Percentiles rank a stretch among this genome's conserved stretches.
These are phyloP conservation scores for Drosophila bifasciata DNA, from an alignment of 1,140 invertebrate species.

Conservation along the genomic window DNA sequence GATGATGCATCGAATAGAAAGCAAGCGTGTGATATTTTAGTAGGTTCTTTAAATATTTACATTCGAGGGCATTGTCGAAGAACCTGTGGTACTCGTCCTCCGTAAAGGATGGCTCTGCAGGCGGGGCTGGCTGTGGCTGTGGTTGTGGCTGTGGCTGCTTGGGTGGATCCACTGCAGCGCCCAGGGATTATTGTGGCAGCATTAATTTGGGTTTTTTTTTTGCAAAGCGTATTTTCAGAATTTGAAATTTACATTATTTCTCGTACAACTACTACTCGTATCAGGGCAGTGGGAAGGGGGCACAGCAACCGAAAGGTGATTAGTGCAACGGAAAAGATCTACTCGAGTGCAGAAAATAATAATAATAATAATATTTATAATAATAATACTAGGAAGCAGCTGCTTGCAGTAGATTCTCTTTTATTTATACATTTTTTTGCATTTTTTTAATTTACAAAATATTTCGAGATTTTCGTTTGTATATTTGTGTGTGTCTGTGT, in stretches of 20 bases:
- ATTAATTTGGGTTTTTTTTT: constrained; percentile 38
- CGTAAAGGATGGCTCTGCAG: constrained; percentile 84
- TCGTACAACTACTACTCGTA: not conserved
- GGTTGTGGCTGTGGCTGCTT: constrained; percentile 26
- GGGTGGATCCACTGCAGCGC: constrained; percentile 51
- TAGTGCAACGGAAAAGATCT: constrained; percentile 32
- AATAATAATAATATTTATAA: too few species aligned
- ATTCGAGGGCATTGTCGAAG: constrained; percentile 91
- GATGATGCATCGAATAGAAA: constrained; percentile 39
- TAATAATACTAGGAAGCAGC: constrained; percentile 31
- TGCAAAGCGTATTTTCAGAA: constrained; percentile 48
- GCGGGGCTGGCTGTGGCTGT: constrained; percentile 19
- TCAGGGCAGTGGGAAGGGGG: too few species aligned
- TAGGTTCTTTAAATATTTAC: constrained; percentile 85
- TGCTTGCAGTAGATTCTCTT: constrained; percentile 34
- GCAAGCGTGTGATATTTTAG: constrained; percentile 31
- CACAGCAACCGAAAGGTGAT: constrained; percentile 38
- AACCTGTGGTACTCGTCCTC: constrained; percentile 91
- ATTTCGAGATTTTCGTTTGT: constrained; percentile 45
- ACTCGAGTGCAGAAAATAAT: constrained; percentile 20
- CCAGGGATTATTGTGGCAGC: constrained; percentile 23
- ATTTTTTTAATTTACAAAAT: constrained; percentile 33
- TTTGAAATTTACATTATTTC: constrained; percentile 48
- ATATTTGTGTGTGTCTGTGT: constrained; percentile 24
- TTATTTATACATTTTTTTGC: constrained; percentile 17